Evolutionary conservation across 2,888 invertebrate species (phyloP), one percentile per base, ranked within the genome.

Genomic region (Lomographa bimaculata): DNA sequence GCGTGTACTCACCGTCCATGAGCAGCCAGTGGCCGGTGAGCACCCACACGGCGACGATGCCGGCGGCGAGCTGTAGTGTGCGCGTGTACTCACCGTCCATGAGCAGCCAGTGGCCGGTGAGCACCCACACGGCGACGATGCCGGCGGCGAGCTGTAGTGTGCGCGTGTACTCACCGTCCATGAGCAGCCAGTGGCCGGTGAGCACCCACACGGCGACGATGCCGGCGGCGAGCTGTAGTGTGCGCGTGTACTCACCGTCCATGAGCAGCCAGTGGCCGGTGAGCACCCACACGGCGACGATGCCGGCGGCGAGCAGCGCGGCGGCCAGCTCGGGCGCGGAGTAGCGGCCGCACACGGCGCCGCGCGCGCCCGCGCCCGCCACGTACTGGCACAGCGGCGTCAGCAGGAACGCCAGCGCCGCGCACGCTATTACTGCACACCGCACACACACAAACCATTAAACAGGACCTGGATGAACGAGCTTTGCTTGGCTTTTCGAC

Each of bases 261-360:
- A 98, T 98, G 35, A 98, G 92, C 58, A 98, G 92, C 98, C 98
- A 98, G 86, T 98, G 98, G 0, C 98, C 98, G 44, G 98, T 98
- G 50, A 98, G 92, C 62, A 98, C 97, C 98, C 98, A 98, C 56
- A 98, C 94, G 86, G 97, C 97, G 44, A 98, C 98, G 74, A 98
- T 96, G 77, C 94, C 94, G 64, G 98, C 94, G 50, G 98, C 96
- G 46, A 98, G 89, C 54, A 96, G 94, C 78, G 98, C 98, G 44
- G 98, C 97, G 66, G 97, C 93, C 45, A 98, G 91, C 90, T 98
- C 98, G 34, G 98, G 97, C 57, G 95, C 94, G 27, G 98, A 97
- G 89, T 97, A 98, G 54, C 98, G 93, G 19, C 98, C 98, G 89
- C 98, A 98, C 73, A 97, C 96, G 73, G 96, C 94, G 70, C 93